phyloP scores from a whole-genome alignment of 2,888 invertebrate species.

The Electrophaes corylata region DNA sequence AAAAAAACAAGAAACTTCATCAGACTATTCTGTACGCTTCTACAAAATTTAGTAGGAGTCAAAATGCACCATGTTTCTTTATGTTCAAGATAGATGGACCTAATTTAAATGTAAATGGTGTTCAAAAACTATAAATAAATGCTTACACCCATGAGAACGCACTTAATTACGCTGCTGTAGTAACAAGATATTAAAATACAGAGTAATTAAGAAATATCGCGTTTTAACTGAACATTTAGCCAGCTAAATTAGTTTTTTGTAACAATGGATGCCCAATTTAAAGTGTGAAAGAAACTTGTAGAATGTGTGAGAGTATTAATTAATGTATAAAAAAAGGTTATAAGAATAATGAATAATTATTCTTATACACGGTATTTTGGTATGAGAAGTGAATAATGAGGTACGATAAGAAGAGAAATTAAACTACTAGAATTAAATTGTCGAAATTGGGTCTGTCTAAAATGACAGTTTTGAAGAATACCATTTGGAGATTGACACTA shows the following conservation, averaged over 20 bases:
- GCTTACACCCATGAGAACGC: constrained; percentile 46
- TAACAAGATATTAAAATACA: constrained; percentile 35
- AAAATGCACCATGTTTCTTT: constrained; percentile 8
- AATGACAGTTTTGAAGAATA: too few species aligned
- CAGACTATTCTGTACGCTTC: neutral
- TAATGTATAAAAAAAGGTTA: neutral
- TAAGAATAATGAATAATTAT: neutral
- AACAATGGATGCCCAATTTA: constrained; percentile 25
- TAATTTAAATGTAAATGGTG: constrained; percentile 46
- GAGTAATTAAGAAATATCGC: constrained; percentile 38
- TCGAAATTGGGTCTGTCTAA: too few species aligned
- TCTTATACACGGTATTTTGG: neutral
- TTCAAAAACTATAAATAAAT: constrained; percentile 48
- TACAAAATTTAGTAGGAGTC: neutral
- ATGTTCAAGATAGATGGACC: constrained; percentile 13
- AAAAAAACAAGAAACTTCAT: neutral
- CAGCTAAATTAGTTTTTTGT: constrained; percentile 27
- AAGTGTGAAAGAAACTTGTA: constrained; percentile 23
- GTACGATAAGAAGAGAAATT: neutral
- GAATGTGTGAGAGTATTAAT: constrained; percentile 18
- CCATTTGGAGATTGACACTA: too few species aligned
- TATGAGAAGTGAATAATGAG: neutral
- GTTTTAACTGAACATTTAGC: constrained; percentile 35
- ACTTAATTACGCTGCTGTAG: constrained; percentile 49
- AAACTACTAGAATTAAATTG: too few species aligned